Evolutionary conservation across 2,113 vertebrate species (phyloP), one percentile per base, ranked within the genome.

Genomic region (Taxidea taxus): DNA sequence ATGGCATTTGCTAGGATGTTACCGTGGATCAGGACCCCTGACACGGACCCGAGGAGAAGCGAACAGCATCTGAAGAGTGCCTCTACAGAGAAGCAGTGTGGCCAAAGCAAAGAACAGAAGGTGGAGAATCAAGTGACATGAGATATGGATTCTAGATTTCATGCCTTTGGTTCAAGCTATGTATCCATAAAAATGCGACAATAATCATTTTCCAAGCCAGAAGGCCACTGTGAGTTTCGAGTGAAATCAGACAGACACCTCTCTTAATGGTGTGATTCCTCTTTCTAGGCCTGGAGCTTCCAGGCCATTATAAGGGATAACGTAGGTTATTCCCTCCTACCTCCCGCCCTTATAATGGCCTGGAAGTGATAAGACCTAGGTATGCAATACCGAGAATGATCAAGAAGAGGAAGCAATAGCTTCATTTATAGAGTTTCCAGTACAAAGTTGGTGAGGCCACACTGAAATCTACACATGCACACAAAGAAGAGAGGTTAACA

Each of bases 391-490:
- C 44, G 29, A 51, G 42, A 95, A 95, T 74, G 92, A 92, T 49
- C 4, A 20, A 56, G 31, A 96, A 78, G 21, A 92, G 78, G 27
- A 92, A 84, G 10, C 78, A 60, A 93, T 66, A 89, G 2, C 56
- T 95, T 80, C 29, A 84, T 88, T 97, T 70, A 84, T 90, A 77
- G 91, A 92, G 31, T 80, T 91, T n/a, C 58, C 27, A 20, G 12
- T 44, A 16, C 1, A 58, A 42, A 31, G 10, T 64, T 84, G 37
- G 29, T 15, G 87, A 95, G 66, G 18, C 66, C 58, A 60, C 23
- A 66, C 13, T 78, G 44, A 64, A 90, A 27, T 39, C 49, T 68
- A 75, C 34, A 56, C 54, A 83, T 42, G 83, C 8, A 54, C 5
- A 21, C 37, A 34, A 83, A 91, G 27, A 72, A 47, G 4, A 75